Base-by-base conservation (phyloP, 1,140 invertebrate species). In the Polypedilum vanderplanki region DNA sequence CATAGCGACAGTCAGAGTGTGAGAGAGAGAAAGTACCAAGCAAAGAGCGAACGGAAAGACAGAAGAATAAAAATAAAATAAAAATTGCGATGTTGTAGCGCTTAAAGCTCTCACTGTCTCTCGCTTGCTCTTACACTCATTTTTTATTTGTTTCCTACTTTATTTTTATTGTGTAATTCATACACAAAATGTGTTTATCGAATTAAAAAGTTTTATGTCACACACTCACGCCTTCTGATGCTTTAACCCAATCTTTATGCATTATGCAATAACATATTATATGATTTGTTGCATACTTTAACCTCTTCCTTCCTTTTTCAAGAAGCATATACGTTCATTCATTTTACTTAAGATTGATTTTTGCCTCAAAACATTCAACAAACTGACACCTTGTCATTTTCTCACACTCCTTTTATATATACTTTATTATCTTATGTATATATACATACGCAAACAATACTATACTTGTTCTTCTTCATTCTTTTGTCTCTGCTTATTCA, bases 101-200 rank as follows among this genome's bases (percentile, higher is more conserved):
- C 65, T 70, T 70, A 18, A 70, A 70, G 65, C 65, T 70, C 65
- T 33, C 24, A 5, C 24, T 33, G 1, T 1, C 24, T 33, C 2
- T 33, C 24, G 24, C 24, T 33, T 33, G 24, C 24, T 33, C 2
- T 33, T 33, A 33, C 24, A 70, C 7, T 22, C 65, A 70, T 33
- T 33, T 70, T 70, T 70, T 70, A 70, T 70, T 70, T 70, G 65
- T 20, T 57, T 70, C 65, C 65, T 70, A 70, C 65, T 70, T 70
- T 70, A 70, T 70, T 70, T 67, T 70, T 70, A 70, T 70, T 70
- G 17, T 22, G 9, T 70, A 22, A 18, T 18, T 57, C 46, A 57
- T 57, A 57, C 46, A 57, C 46, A 12, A 18, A 70, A 70, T 70
- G 65, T 70, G 65, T 70, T 70, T 70, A 70, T 70, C 65, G 65